A percentile compares a stretch with the other conserved stretches of the same genome.
Conservation (phyloP, 2,797 vertebrate genomes). For the Iguana delicatissima region DNA sequence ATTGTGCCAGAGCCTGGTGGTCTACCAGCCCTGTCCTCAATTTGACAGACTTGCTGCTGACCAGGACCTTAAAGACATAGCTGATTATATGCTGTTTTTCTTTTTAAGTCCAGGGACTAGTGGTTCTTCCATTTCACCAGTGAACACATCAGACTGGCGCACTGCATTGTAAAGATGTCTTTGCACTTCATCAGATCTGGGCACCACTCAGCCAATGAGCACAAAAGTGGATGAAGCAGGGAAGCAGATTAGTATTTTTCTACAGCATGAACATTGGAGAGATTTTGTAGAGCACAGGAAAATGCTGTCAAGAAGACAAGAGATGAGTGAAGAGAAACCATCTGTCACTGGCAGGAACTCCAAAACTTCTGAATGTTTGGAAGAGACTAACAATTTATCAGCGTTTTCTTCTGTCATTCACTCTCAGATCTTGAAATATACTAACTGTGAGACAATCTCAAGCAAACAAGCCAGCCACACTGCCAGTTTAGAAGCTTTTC, state of each 20-base stretch:
- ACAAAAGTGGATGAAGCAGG: slow-evolving; percentile 46
- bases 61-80: background rate
- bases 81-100: background rate
- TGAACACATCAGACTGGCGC: slow-evolving; percentile 48
- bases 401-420: slow-evolving; percentile 63
- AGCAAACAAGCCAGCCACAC: slow-evolving; percentile 51
- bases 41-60: background rate
- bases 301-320: slow-evolving; percentile 73
- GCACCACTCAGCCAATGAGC: slow-evolving; percentile 42
- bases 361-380: slow-evolving; percentile 73
- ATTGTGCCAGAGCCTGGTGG: background rate
- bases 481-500: slow-evolving; percentile 42
- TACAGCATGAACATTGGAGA: slow-evolving; percentile 50
- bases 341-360: slow-evolving; percentile 76
- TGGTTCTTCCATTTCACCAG: slow-evolving; percentile 7
- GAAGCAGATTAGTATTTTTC: slow-evolving; percentile 59
- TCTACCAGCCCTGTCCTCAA: background rate
- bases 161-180: slow-evolving; percentile 52
- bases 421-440: slow-evolving; percentile 61
- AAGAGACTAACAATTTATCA: slow-evolving; percentile 70
- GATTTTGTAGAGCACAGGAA: slow-evolving; percentile 56
- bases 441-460: slow-evolving; percentile 67
- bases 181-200: slow-evolving; percentile 42
- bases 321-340: slow-evolving; percentile 74
- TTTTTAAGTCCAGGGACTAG: background rate